Base-by-base conservation (phyloP, 2,113 vertebrate species). In the Canis aureus region DNA sequence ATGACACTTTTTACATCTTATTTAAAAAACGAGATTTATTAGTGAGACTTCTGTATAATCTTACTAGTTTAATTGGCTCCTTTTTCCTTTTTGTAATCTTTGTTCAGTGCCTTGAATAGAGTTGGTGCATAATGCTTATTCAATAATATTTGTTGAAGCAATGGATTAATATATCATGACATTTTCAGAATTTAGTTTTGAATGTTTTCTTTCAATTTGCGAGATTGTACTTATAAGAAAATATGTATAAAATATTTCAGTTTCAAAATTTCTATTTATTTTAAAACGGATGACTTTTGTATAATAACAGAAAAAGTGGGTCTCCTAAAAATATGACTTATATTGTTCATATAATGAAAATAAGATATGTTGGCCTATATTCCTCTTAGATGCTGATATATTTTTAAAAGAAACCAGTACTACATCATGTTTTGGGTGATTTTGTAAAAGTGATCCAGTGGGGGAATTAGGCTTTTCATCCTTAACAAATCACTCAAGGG, bases 161-260 rank as follows among this genome's bases (percentile, higher is more conserved):
- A 25, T 66, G 12, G 74, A 38, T 64, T 57, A 76, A 35, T 79
- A 55, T 83, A 10, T 60, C 29, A 69, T 29, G n/a, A 4, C 2
- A 59, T 66, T 95, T 91, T 84, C 29, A 85, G 66, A 66, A 85
- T 80, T 79, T 85, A 81, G 5, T 71, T 92, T 89, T 79, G 74
- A 89, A 59, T 87, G 19, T 0, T 17, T 85, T 78, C 20, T 17
- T 91, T 96, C 25, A 89, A 5, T 71, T 32, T 82, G 43, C 80
- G 32, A 93, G 6, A 11, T 27, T 55, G 6, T 51, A 12, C 15
- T 57, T 38, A 38, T 49, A 51, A 66, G 27, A 91, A 59, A 38
- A 91, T 78, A 93, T 74, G 11, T 9, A 74, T 62, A 74, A 69
- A 73, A 81, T 93, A 35, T 55, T 79, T 90, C 38, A 89, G n/a